A percentile compares a stretch with the other conserved stretches of the same genome.
Evolutionary conservation across 1,140 invertebrate species (phyloP).

Genomic region (Drosophila prosaltans): DNA sequence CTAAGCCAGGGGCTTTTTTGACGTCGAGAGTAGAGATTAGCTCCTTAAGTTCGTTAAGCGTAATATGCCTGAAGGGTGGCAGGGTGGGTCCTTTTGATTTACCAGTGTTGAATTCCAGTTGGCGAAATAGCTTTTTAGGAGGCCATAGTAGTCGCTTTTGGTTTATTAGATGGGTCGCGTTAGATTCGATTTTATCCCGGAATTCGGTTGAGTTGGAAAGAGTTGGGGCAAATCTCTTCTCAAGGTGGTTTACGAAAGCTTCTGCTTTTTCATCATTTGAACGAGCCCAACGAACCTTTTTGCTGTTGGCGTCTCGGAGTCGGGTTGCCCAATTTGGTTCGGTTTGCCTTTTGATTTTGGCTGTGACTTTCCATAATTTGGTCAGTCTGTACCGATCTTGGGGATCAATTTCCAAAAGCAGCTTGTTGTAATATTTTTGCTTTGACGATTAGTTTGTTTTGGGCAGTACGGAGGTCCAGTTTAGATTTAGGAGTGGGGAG

Average conservation of each 20-base stretch:
- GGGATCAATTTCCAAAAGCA: background rate
- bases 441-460: background rate
- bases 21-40: background rate
- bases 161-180: background rate
- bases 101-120: background rate
- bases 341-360: background rate
- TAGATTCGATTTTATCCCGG: background rate
- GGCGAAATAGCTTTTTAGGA: background rate
- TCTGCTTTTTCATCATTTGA: background rate
- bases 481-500: too few relatives aligned
- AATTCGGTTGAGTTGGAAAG: background rate
- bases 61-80: background rate
- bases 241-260: background rate
- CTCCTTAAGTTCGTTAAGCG: background rate
- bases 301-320: background rate
- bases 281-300: background rate
- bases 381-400: background rate
- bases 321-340: background rate
- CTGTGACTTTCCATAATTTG: background rate
- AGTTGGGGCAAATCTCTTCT: background rate
- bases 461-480: background rate
- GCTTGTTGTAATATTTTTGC: background rate
- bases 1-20: background rate
- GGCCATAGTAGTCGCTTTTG: background rate
- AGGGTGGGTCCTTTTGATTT: background rate